Evolutionary conservation across 2,113 vertebrate species (phyloP).

Genomic region (Rhegmatorhina hoffmannsi): DNA sequence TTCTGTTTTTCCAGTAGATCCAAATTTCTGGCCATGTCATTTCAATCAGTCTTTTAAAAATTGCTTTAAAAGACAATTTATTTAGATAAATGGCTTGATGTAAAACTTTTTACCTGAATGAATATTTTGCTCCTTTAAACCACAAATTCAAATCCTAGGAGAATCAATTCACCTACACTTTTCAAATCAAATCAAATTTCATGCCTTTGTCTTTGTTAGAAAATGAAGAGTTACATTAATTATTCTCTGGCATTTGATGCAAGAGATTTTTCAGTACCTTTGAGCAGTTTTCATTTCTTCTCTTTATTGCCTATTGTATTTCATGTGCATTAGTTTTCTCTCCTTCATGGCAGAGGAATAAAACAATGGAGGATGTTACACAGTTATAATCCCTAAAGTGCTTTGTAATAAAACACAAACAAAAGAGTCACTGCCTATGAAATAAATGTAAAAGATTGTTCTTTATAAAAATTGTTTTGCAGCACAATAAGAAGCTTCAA

Average conservation of each 20-base stretch:
- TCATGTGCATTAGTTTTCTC: neutral
- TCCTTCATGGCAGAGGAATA: neutral
- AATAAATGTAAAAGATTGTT: neutral
- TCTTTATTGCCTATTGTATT: neutral
- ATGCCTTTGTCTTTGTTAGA: neutral
- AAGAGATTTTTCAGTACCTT: neutral
- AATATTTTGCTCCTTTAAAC: neutral
- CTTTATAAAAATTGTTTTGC: neutral
- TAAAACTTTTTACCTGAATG: neutral
- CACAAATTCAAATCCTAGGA: neutral
- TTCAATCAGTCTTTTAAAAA: neutral
- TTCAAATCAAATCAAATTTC: neutral
- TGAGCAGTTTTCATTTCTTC: conserved; percentile 10
- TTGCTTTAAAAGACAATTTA: neutral
- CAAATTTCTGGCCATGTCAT: neutral
- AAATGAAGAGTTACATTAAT: neutral
- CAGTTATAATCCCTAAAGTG: neutral
- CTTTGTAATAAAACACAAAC: neutral
- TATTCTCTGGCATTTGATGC: neutral
- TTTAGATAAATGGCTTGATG: neutral
- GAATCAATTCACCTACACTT: neutral
- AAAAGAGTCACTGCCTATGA: neutral
- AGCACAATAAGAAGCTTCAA: neutral
- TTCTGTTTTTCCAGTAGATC: neutral
- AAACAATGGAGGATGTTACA: neutral